phyloP scores from a whole-genome alignment of 2,888 invertebrate genomes.

The Byasa hedistus region DNA sequence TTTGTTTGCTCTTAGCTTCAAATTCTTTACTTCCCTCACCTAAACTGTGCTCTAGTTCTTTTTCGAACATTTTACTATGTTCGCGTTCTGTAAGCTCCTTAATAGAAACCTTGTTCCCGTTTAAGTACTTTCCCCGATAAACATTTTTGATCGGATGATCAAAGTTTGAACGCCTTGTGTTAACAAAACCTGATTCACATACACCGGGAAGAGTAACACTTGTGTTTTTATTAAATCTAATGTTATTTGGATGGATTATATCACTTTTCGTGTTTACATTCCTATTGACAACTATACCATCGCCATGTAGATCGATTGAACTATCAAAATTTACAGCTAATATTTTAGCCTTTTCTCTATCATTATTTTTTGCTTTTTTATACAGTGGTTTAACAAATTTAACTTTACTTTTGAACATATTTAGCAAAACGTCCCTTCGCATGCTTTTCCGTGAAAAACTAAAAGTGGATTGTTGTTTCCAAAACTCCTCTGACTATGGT shows the following conservation, averaged over 20 bases:
- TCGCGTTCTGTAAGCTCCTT: constrained; percentile 29
- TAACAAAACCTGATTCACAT: constrained; percentile 40
- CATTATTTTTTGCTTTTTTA: constrained; percentile 47
- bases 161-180: constrained; percentile 14
- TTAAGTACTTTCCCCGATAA: constrained; percentile 32
- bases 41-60: constrained; percentile 18
- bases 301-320: constrained; percentile 57
- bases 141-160: constrained; percentile 19
- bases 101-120: background rate
- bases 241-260: background rate
- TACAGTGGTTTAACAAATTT: constrained; percentile 66
- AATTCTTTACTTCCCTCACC: constrained; percentile 18
- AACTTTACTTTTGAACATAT: constrained; percentile 56
- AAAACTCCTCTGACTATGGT: constrained; percentile 38
- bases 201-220: constrained; percentile 44
- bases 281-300: constrained; percentile 49
- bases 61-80: constrained; percentile 34
- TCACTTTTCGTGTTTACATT: constrained; percentile 40
- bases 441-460: constrained; percentile 38
- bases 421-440: constrained; percentile 37
- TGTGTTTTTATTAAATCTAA: constrained; percentile 39
- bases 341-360: constrained; percentile 44
- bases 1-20: constrained; percentile 30
- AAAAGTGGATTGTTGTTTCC: constrained; percentile 42
- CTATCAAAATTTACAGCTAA: constrained; percentile 46